Base-by-base conservation (phyloP, 2,113 vertebrate species). In the Anoura caudifer region DNA sequence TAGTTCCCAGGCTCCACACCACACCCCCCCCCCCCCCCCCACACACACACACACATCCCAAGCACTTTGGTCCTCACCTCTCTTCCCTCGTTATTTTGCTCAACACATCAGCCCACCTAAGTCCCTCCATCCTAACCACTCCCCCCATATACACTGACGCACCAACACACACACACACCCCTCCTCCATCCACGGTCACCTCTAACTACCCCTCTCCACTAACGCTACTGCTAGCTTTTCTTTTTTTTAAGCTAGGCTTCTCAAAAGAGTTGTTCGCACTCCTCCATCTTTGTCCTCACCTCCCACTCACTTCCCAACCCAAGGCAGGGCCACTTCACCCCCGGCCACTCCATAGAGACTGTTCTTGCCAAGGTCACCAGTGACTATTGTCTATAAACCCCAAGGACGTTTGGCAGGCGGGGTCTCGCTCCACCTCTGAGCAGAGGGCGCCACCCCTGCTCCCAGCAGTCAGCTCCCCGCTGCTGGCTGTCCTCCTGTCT, bases 331-430 rank as follows among this genome's bases (percentile, higher is more conserved):
- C 31, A 1, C 36, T 16, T 43, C 63, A 50, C 81, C 24, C 65
- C 59, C 36, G 5, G 8, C 28, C 61, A 63, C 59, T n/a, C 59
- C 65, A 43, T 22, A 19, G 75, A 82, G 75, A 31, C 54, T 28
- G 1, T 63, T 75, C 43, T 36, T 63, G 77, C 85, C 96, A 77
- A 85, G 93, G 96, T 54, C 93, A 85, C 67, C 65, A 19, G 63
- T 2, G 26, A 31, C 50, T 56, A 36, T 43, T 70, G 24, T 59
- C 72, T 36, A 47, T 38, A 43, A 91, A 70, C 47, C n/a, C 67
- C 56, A 67, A 91, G 65, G 76, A 17, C 24, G 8, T 36, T 59
- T 16, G 43, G 72, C 1, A 1, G 70, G 38, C 36, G 31, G 13
- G 38, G 19, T 9, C 75, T 54, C 54, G 11, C 47, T 56, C 59